phyloP scores from a whole-genome alignment of 2,888 invertebrate species.

The Lottia gigantea region DNA sequence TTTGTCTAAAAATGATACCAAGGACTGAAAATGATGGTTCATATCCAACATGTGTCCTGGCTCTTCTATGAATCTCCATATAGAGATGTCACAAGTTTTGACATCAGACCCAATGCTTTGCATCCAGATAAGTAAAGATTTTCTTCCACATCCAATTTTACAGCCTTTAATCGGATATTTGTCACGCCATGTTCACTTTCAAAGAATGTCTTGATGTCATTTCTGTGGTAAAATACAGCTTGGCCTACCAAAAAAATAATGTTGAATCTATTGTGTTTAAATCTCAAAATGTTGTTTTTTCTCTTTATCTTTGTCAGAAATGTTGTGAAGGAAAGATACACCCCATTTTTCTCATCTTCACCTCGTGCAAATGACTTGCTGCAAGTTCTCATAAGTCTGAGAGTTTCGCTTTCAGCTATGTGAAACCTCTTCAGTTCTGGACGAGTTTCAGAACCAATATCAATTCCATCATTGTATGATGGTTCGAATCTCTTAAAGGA shows the following conservation, averaged over 20 bases:
- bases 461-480: constrained; percentile 10
- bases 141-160: constrained; percentile 30
- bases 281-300: constrained; percentile 24
- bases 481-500: constrained; percentile 26
- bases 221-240: constrained; percentile 26
- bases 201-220: constrained; percentile 27
- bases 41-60: constrained; percentile 20
- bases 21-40: constrained; percentile 2
- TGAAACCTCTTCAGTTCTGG: constrained; percentile 20
- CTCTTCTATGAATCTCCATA: constrained; percentile 23
- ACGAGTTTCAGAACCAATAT: neutral
- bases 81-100: constrained; percentile 22
- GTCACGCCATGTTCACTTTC: constrained; percentile 16
- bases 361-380: constrained; percentile 33
- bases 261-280: constrained; percentile 36
- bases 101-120: constrained; percentile 38
- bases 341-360: constrained; percentile 34
- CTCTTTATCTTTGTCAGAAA: constrained; percentile 20
- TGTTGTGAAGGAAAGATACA: constrained; percentile 21
- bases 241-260: constrained; percentile 31
- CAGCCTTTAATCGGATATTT: constrained; percentile 32
- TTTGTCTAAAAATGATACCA: constrained; percentile 1
- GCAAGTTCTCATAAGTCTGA: constrained; percentile 23
- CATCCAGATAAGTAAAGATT: constrained; percentile 30
- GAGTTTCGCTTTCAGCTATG: constrained; percentile 27